Evolutionary conservation across 2,888 invertebrate species (phyloP), one percentile per base, ranked within the genome.

Genomic region (Acronicta psi): DNA sequence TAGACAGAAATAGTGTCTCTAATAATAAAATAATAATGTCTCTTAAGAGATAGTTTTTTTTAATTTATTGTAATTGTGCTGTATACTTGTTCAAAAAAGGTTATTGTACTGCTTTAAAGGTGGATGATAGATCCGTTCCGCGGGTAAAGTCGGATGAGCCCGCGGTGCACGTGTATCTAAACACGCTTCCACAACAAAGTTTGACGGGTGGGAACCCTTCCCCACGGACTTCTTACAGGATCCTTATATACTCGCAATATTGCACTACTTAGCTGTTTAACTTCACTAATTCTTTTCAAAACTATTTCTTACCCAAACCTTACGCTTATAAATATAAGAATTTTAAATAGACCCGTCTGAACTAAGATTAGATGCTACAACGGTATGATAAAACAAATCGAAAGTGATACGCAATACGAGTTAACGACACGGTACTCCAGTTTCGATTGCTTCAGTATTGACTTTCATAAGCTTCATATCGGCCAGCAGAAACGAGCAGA

Each of bases 141-240:
- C 18, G 23, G 36, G 55, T 14, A 25, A 41, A 50, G 40, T 57
- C 50, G 50, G 45, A 18, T 57, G 49, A 57, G 45, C 62, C 13
- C 31, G 5, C 10, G 46, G 49, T 49, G n/a, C 41, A 41, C 49
- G 44, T 16, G 43, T n/a, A 57, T 42, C 57, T 45, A 62, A 64
- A 63, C 44, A 56, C n/a, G n/a, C 14, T 29, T 49, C 49, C 9
- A 17, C 40, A 29, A 43, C 49, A 20, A 55, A 56, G 40, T 50
- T 41, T n/a, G 25, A 2, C 17, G 16, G 16, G 11, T 9, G 13
- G 42, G 42, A 14, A 5, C 25, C 16, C 6, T 3, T 29, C 16
- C 41, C 11, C 13, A 8, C 7, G 8, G 20, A 29, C 8, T 23
- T 23, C 23, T 23, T 23, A 23, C 23, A 7, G 3, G 23, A 7